Base-by-base conservation (phyloP, 2,797 vertebrate genomes). In the Sus cebifrons region DNA sequence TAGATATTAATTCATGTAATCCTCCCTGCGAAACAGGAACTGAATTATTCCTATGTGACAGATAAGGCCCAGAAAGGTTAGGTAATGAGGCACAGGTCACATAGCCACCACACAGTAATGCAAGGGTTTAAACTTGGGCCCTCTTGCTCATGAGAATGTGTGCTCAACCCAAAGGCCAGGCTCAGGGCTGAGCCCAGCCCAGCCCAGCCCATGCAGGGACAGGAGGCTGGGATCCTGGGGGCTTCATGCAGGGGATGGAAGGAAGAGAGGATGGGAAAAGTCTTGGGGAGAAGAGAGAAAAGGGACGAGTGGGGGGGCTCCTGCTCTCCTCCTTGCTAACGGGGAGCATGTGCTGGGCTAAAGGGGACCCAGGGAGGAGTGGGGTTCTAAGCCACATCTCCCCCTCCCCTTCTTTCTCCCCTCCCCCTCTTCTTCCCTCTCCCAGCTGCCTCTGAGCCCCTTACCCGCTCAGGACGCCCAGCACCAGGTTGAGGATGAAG, bases 401-500 rank as follows among this genome's bases (percentile, higher is more conserved):
- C 20, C n/a, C 3, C 12, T 6, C 49, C 44, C 1, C 0, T 20
- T 27, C 29, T 52, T 27, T 32, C 73, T 10, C 23, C 15, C 40
- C 74, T 36, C 21, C 29, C 58, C 44, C 9, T 12, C 29, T 23
- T 11, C 17, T 8, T 23, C 23, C 9, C 8, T 21, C 18, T 1
- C 13, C 9, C 11, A 4, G n/a, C 49, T 27, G 29, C 54, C 29
- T 12, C 2, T 27, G 54, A 15, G 2, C 8, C 17, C 96, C 99
- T 98, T 99, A 99, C 99, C 99, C 99, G 1, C 99, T 99, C 85
- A 99, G 99, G 94, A 99, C 99, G 0, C 99, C 99, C 97, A 99
- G 99, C 95, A 99, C 99, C 92, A 99, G 99, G 97, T 99, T 99
- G 93, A 99, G 99, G 86, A 99, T 99, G 0, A 99, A 99, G 98